Evolutionary conservation across 2,113 vertebrate genomes (phyloP), one percentile per base, ranked within the genome.

Genomic region (Cichladusa arquata): DNA sequence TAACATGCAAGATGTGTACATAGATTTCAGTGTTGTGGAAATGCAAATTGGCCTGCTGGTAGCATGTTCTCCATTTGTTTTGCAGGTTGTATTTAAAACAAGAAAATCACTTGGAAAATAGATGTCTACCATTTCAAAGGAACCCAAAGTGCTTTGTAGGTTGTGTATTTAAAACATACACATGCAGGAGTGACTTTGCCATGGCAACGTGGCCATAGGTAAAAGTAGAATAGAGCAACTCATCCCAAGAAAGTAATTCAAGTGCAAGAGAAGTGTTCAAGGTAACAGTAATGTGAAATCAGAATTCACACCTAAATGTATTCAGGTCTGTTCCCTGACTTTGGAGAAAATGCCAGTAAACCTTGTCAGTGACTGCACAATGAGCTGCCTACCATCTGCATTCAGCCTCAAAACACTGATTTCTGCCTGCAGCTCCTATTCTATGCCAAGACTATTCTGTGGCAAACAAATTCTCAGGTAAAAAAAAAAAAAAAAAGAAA

Each of bases 1-100:
- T 34, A 26, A 78, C 9, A 8, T 34, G 34, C 40, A 79, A 8
- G 31, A 36, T 0, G 0, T 18, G 14, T 29, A 22, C 25, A 6
- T 5, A 33, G 23, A 20, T 19, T 57, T 87, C 73, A 25, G 36
- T 53, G 3, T 45, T 76, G 20, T 47, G 45, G 66, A 51, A 72
- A 65, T 67, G 45, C 1, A 18, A 76, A 48, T 9, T 44, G 31
- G 40, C 70, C 50, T 90, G 15, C 58, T n/a, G 36, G 40, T 57
- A 28, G 33, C n/a, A 12, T 33, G 19, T 64, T 74, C 57, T 74
- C 17, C 12, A 2, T 57, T 79, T 90, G n/a, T 69, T 96, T 70
- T 57, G 50, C 54, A 90, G 57, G 17, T 60, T 79, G 12, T 42
- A 58, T 66, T 67, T 62, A 22, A 88, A 71, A 9, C 31, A 76